Conservation (phyloP, 2,113 vertebrate species). For the Ictalurus punctatus region DNA sequence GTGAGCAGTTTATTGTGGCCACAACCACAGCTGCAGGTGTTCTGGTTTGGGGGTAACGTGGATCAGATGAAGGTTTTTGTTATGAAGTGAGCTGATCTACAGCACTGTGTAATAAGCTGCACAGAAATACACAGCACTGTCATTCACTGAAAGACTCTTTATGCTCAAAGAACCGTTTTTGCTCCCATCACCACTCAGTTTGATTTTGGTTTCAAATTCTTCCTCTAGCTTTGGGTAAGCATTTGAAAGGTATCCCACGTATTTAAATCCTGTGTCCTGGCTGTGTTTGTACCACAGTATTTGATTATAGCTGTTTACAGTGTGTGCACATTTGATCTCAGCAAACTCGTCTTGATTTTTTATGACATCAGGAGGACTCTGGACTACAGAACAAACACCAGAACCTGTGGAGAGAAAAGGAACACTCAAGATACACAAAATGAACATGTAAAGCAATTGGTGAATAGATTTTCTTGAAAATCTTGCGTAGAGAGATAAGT, state of each 20-base stretch:
- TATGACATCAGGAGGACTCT: too few species aligned
- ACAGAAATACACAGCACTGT: conserved; percentile 47
- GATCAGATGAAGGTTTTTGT: conserved; percentile 41
- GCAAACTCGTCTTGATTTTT: too few species aligned
- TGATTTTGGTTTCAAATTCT: too few species aligned
- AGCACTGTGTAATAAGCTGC: conserved; percentile 26
- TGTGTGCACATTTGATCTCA: too few species aligned
- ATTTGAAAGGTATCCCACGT: conserved; percentile 35
- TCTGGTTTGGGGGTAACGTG: not conserved
- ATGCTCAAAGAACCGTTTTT: conserved; percentile 19
- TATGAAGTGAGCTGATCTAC: not conserved
- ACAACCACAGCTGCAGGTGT: conserved; percentile 24
- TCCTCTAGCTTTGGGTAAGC: not conserved
- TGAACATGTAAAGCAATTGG: too few species aligned
- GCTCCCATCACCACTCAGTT: conserved; percentile 5
- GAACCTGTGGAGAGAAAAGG: not conserved
- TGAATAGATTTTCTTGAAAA: too few species aligned
- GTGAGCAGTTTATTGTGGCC: not conserved
- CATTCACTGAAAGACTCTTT: not conserved
- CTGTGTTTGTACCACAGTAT: not conserved
- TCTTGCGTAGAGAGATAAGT: too few species aligned
- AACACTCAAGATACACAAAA: not conserved
- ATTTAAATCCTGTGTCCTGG: conserved; percentile 17
- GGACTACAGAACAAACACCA: too few species aligned
- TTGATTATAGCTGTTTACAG: too few species aligned